A percentile compares a stretch with the other conserved stretches of the same genome.
These are phyloP conservation scores for Pogonocichla stellata DNA, from an alignment of 2,113 vertebrate species.

Conservation along the genomic window DNA sequence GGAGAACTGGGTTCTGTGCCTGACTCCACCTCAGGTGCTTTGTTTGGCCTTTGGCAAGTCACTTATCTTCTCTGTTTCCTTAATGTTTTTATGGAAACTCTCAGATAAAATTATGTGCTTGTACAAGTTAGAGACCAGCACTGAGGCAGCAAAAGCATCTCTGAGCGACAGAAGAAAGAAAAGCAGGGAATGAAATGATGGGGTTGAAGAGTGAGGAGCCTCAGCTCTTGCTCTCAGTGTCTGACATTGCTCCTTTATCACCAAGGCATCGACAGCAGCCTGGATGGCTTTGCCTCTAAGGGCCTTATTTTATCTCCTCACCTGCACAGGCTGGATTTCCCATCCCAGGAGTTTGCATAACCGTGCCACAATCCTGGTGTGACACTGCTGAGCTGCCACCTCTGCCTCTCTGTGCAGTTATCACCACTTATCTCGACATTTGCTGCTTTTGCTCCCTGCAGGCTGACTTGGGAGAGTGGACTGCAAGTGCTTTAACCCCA, in stretches of 20 bases:
- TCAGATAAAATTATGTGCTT: background rate
- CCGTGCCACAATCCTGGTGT: background rate
- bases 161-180: background rate
- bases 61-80: background rate
- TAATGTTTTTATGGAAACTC: background rate
- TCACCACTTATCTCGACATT: background rate
- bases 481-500: background rate
- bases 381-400: background rate
- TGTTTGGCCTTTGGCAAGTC: background rate
- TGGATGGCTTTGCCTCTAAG: constrained; percentile 24
- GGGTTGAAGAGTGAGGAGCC: background rate
- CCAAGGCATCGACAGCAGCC: background rate
- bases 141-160: background rate
- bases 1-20: background rate
- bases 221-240: background rate
- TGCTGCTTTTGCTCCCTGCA: constrained; percentile 1
- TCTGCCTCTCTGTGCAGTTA: background rate
- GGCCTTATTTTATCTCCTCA: constrained; percentile 30
- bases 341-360: background rate
- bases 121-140: background rate
- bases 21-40: background rate
- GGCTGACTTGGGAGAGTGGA: background rate
- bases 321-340: background rate
- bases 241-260: background rate
- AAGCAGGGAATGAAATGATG: background rate